Percentiles rank a stretch among this genome's conserved stretches.
Conservation (phyloP, 1,140 invertebrate species). For the Centruroides sculpturatus region DNA sequence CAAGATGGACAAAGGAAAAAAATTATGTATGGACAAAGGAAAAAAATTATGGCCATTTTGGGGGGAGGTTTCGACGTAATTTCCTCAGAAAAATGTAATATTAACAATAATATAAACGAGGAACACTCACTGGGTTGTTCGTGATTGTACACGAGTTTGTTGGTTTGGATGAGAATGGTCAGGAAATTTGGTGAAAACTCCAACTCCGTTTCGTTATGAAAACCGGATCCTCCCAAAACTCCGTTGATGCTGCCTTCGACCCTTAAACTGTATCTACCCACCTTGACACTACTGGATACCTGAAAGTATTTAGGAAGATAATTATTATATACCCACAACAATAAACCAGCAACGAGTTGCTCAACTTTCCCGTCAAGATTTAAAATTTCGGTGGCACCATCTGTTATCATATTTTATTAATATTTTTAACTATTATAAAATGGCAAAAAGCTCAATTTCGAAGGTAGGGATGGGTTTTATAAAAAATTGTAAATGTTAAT, state of each 20-base stretch:
- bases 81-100: not conserved
- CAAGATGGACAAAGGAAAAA: too few relatives aligned
- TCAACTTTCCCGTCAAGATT: too few relatives aligned
- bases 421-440: too few relatives aligned
- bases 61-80: not conserved
- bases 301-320: constrained; percentile 4
- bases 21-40: not conserved
- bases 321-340: too few relatives aligned
- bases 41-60: not conserved
- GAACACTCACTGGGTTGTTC: constrained; percentile 26
- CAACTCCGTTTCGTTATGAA: constrained; percentile 26
- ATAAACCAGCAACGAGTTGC: too few relatives aligned
- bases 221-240: constrained; percentile 29
- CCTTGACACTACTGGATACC: constrained; percentile 23
- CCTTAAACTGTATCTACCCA: constrained; percentile 28
- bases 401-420: too few relatives aligned
- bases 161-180: constrained; percentile 34
- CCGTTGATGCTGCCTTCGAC: constrained; percentile 30
- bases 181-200: constrained; percentile 32
- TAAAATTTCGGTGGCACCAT: too few relatives aligned
- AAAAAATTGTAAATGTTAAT: too few relatives aligned
- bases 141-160: constrained; percentile 30
- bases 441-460: too few relatives aligned
- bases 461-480: too few relatives aligned
- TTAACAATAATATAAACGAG: not conserved